Evolutionary conservation across 2,113 vertebrate species (phyloP).

Genomic region (Pseudorhombus dupliciocellatus): DNA sequence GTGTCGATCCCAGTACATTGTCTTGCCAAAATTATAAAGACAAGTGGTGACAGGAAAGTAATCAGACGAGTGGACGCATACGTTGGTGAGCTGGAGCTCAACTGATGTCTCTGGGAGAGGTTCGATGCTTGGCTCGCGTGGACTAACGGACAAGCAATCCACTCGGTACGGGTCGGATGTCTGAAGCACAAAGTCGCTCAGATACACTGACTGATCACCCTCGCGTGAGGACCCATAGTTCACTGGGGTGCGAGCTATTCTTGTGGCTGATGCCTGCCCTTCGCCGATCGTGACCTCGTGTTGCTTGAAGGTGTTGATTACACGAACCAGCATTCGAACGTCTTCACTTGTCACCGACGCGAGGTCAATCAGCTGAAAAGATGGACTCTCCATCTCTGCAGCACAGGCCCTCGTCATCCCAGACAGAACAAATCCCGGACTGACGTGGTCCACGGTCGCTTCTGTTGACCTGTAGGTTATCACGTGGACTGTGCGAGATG

Average conservation of each 20-base stretch:
- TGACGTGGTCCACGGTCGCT: conserved; percentile 80
- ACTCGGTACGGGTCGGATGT: conserved; percentile 80
- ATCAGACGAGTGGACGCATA: conserved; percentile 87
- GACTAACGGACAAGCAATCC: conserved; percentile 73
- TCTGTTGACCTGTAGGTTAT: conserved; percentile 85
- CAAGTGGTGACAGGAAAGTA: conserved; percentile 86
- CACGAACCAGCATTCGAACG: conserved; percentile 77
- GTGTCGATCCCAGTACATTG: conserved; percentile 84
- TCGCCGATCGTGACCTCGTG: conserved; percentile 85
- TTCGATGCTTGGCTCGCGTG: not conserved
- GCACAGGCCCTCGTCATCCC: conserved; percentile 86
- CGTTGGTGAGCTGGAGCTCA: conserved; percentile 80
- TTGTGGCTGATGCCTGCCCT: conserved; percentile 74
- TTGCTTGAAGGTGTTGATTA: conserved; percentile 75
- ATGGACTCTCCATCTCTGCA: conserved; percentile 78
- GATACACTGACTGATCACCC: conserved; percentile 19
- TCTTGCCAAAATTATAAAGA: conserved; percentile 78
- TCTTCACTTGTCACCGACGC: conserved; percentile 80
- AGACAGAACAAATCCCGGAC: conserved; percentile 83
- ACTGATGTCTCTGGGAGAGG: conserved; percentile 65
- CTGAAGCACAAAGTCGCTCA: conserved; percentile 76
- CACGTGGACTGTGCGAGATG: conserved; percentile 66
- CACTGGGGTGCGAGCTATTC: conserved; percentile 74
- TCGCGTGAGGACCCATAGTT: conserved; percentile 25
- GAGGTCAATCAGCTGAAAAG: conserved; percentile 87